Percentiles rank a stretch among this genome's conserved stretches.
Evolutionary conservation across 2,113 vertebrate genomes (phyloP).

Genomic region (Elephantulus edwardii): DNA sequence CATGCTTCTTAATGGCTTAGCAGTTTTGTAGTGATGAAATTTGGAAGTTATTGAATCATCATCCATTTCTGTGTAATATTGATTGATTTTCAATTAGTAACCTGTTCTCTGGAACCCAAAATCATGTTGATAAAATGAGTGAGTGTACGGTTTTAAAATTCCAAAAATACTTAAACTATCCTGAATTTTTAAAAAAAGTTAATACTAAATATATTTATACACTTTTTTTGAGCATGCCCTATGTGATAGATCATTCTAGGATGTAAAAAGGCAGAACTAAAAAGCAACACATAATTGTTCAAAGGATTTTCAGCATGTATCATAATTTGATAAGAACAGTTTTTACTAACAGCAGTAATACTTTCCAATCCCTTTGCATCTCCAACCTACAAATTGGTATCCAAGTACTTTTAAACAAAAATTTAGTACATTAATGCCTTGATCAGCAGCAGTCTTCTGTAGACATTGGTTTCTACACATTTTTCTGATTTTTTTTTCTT

Average conservation of each 20-base stretch:
- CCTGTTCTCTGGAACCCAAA: neutral
- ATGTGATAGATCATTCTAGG: neutral
- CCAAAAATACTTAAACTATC: conserved; percentile 5
- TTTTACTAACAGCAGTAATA: neutral
- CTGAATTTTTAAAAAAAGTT: conserved; percentile 2
- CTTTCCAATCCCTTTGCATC: neutral
- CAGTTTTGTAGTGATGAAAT: too few relatives aligned
- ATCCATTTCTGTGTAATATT: neutral
- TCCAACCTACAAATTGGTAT: neutral
- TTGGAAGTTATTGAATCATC: neutral
- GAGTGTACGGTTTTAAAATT: neutral
- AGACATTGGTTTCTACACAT: neutral
- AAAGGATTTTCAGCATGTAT: neutral
- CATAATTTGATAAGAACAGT: neutral
- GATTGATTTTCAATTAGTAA: too few relatives aligned
- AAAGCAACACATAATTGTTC: neutral
- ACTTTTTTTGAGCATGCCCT: neutral
- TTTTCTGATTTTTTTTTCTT: neutral
- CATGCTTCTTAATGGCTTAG: too few relatives aligned
- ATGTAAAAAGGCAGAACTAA: neutral
- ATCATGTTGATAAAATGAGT: neutral
- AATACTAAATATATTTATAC: neutral
- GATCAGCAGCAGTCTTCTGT: neutral
- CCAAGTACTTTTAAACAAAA: neutral
- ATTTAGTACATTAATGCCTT: neutral